These are phyloP conservation scores for Ecdyonurus torrentis DNA, from an alignment of 2,888 invertebrate genomes.

Conservation along the genomic window DNA sequence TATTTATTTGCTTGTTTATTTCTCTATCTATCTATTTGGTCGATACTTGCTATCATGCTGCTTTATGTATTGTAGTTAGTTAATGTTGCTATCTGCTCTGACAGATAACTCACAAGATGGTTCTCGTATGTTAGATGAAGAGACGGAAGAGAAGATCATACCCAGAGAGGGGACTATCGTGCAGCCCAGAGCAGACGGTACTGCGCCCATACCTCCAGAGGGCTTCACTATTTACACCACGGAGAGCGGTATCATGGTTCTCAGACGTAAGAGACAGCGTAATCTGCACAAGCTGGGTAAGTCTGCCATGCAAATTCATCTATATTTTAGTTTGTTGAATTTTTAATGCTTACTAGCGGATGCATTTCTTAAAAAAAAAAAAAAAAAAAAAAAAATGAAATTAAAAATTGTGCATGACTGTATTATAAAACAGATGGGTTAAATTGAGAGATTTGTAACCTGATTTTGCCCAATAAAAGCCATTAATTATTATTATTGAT, in stretches of 20 bases:
- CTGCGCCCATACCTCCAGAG: conserved; percentile 49
- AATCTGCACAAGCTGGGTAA: conserved; percentile 64
- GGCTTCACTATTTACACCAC: conserved; percentile 65
- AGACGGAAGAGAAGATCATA: conserved; percentile 39
- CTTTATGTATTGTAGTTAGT: too few species aligned
- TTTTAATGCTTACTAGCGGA: too few species aligned
- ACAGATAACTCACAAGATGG: conserved; percentile 36
- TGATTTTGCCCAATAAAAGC: too few species aligned
- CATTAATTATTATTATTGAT: neutral
- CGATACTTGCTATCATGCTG: too few species aligned
- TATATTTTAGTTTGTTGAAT: neutral
- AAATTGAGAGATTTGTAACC: too few species aligned
- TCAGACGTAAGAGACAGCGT: conserved; percentile 67
- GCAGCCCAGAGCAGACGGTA: conserved; percentile 53
- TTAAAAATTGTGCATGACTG: too few species aligned
- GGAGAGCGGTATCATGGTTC: conserved; percentile 62
- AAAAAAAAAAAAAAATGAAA: too few species aligned
- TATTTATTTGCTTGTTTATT: too few species aligned
- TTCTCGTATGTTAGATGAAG: conserved; percentile 49
- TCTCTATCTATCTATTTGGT: too few species aligned
- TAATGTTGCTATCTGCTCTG: too few species aligned
- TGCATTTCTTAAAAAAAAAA: too few species aligned
- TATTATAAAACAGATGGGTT: too few species aligned
- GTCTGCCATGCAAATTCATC: neutral
- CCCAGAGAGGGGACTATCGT: conserved; percentile 58